Percentiles rank a stretch among this genome's conserved stretches.
phyloP scores from a whole-genome alignment of 1,140 invertebrate species.

The Eurosta solidaginis region DNA sequence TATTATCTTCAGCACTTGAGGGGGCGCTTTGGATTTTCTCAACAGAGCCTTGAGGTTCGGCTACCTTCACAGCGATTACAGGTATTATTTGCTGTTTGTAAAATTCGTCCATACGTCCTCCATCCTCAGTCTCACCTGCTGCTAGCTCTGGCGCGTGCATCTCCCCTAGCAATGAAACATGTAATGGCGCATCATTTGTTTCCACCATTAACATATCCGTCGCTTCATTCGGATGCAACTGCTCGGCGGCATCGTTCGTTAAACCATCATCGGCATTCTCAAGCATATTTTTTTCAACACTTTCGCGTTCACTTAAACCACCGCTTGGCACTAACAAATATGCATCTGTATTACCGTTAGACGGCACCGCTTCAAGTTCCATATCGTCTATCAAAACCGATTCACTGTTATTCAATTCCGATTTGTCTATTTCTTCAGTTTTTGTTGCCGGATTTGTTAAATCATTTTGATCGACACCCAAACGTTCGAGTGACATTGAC shows the following conservation, averaged over 20 bases:
- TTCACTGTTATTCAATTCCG: neutral
- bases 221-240: neutral
- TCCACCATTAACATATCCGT: slow-evolving; percentile 55
- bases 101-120: neutral
- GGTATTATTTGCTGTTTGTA: neutral
- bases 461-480: slow-evolving; percentile 52
- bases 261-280: slow-evolving; percentile 32
- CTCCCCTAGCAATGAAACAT: slow-evolving; percentile 26
- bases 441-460: slow-evolving; percentile 27
- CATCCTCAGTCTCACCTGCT: neutral
- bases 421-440: neutral
- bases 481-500: slow-evolving; percentile 51
- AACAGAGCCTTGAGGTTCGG: neutral
- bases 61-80: neutral
- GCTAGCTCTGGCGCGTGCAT: neutral
- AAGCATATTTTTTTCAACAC: slow-evolving; percentile 46
- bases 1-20: neutral
- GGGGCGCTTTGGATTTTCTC: neutral
- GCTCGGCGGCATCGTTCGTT: neutral
- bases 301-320: slow-evolving; percentile 33
- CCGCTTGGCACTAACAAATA: slow-evolving; percentile 50
- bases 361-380: slow-evolving; percentile 46
- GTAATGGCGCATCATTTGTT: slow-evolving; percentile 46
- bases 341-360: slow-evolving; percentile 40
- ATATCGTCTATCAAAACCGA: slow-evolving; percentile 46